phyloP scores from a whole-genome alignment of 2,113 vertebrate species.

The Tamias sibiricus region DNA sequence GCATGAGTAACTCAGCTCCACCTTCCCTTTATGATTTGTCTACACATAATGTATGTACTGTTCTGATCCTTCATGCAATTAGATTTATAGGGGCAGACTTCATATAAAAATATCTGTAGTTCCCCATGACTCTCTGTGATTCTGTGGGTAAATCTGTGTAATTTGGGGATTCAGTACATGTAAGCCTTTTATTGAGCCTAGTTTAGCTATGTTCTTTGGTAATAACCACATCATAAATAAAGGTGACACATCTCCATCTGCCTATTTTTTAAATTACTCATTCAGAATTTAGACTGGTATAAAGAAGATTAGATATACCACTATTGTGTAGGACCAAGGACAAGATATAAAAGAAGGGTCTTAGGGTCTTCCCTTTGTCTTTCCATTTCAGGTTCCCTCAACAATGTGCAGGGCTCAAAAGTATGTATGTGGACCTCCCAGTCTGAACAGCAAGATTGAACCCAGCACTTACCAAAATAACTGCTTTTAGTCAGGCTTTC shows the following conservation, averaged over 20 bases:
- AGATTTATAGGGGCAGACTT: background rate
- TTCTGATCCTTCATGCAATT: background rate
- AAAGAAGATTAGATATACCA: background rate
- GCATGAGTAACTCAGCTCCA: too few relatives aligned
- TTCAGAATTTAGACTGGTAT: background rate
- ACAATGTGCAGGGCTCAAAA: background rate
- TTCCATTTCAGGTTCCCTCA: background rate
- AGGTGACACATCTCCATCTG: background rate
- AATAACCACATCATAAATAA: background rate
- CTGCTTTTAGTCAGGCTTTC: background rate
- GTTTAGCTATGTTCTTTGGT: background rate
- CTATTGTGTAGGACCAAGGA: background rate
- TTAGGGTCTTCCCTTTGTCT: too few relatives aligned
- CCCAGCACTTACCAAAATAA: background rate
- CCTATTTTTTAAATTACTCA: background rate
- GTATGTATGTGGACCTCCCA: accelerated
- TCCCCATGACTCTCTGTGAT: background rate
- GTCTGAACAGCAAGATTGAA: background rate
- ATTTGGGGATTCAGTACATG: background rate
- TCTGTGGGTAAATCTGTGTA: background rate
- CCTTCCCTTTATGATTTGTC: background rate
- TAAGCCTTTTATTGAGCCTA: background rate
- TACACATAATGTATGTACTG: background rate
- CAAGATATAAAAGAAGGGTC: background rate
- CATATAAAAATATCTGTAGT: background rate